These are phyloP conservation scores for Escarpia spicata DNA, from an alignment of 2,888 invertebrate genomes.

Conservation along the genomic window DNA sequence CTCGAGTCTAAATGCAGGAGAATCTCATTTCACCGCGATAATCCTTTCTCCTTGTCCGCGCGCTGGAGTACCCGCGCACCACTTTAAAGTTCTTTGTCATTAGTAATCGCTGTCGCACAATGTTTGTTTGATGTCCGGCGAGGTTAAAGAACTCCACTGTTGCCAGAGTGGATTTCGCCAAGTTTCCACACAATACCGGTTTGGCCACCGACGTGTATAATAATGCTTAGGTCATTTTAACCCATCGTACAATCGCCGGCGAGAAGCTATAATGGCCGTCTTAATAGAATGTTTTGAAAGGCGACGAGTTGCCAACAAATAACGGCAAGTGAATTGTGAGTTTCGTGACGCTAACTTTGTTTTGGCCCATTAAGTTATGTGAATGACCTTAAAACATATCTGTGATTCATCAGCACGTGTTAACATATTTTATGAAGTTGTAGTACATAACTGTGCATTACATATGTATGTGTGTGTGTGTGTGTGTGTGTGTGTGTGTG, in stretches of 20 bases:
- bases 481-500: too few species aligned
- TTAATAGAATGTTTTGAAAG: background rate
- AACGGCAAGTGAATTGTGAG: background rate
- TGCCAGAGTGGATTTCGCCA: background rate
- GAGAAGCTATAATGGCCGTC: background rate
- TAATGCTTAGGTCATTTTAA: background rate
- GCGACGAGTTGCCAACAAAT: background rate
- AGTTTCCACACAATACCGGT: background rate
- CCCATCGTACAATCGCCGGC: background rate
- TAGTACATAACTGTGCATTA: too few species aligned
- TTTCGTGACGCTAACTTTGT: background rate
- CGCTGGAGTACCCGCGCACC: background rate
- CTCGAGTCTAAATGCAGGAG: background rate
- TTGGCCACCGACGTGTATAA: background rate
- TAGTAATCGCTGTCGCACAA: background rate
- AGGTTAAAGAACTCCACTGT: slow-evolving; percentile 7
- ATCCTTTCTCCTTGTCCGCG: background rate
- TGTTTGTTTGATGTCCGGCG: background rate
- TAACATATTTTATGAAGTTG: background rate
- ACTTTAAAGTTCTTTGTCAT: slow-evolving; percentile 2
- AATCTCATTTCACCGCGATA: background rate
- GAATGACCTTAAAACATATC: background rate
- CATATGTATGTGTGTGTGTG: too few species aligned
- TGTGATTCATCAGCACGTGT: background rate
- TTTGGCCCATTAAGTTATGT: background rate